Conservation (phyloP, 2,888 invertebrate genomes). For the Lomographa bimaculata region DNA sequence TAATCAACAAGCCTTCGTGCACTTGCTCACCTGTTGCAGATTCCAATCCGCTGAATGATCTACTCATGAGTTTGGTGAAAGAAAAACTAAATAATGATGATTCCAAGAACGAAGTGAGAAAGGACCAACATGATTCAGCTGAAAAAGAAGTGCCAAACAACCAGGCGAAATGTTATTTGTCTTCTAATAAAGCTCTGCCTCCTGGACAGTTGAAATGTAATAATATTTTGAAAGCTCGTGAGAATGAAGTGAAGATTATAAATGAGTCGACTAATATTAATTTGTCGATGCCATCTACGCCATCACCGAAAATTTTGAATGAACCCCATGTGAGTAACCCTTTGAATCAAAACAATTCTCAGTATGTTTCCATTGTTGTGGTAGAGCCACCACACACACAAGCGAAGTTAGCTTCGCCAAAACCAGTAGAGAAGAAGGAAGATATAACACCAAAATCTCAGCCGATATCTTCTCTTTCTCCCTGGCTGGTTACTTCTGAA, state of each 20-base stretch:
- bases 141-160: conserved; percentile 88
- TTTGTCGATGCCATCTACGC: conserved; percentile 70
- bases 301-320: conserved; percentile 81
- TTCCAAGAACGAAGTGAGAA: conserved; percentile 85
- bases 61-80: conserved; percentile 77
- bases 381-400: conserved; percentile 72
- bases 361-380: conserved; percentile 78
- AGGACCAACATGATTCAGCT: conserved; percentile 73
- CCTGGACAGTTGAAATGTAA: conserved; percentile 96
- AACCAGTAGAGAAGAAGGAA: conserved; percentile 77
- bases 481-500: conserved; percentile 92
- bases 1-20: conserved; percentile 71
- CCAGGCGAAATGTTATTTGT: conserved; percentile 85
- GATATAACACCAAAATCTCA: conserved; percentile 81
- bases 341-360: conserved; percentile 57
- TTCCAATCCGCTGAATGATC: conserved; percentile 75
- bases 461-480: conserved; percentile 88
- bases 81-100: conserved; percentile 85
- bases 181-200: conserved; percentile 89
- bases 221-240: conserved; percentile 93
- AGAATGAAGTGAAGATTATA: conserved; percentile 75
- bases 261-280: conserved; percentile 74
- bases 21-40: conserved; percentile 75
- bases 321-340: conserved; percentile 71
- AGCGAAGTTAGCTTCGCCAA: conserved; percentile 64